Evolutionary conservation across 2,888 invertebrate genomes (phyloP), one percentile per base, ranked within the genome.

Genomic region (Athetis lepigone): DNA sequence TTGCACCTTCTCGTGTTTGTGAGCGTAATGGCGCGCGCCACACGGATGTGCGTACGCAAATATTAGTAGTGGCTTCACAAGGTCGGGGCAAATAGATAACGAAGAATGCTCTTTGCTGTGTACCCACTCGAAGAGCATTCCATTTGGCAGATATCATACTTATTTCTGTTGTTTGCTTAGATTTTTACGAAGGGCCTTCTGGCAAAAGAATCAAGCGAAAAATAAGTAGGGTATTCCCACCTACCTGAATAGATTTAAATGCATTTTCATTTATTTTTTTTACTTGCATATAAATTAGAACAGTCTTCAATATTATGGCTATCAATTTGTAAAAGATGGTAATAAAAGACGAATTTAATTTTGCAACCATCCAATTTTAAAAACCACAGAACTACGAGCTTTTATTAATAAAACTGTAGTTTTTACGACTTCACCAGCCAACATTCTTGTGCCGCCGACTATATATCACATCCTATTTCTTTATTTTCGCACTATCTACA

Each of bases 31-130:
- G 81, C 77, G 70, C 75, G 79, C 76, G 82, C 82, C 75, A 83
- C 85, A 82, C 85, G 85, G 84, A 85, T 83, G 84, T 86, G 89
- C 85, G 82, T 76, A 85, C 87, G 90, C 91, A 92, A 92, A 92
- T 89, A 92, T 88, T 89, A 83, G 74, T 70, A 73, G 75, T 78
- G 78, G 82, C 80, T 75, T 71, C 73, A 60, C 89, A 89, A 91
- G 90, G 89, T 86, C 89, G 83, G 79, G 80, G 80, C 85, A 83
- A 80, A 85, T 74, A 83, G 74, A 70, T 78, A 74, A 75, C 70
- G 66, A 73, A 71, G 77, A 71, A 76, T 73, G 78, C 73, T 74
- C 71, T 72, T 67, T 55, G 61, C 69, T 70, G 69, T 67, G 72
- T 72, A 69, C 65, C 68, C 54, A 72, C 81, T 80, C 75, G 49